Percentiles rank a stretch among this genome's conserved stretches.
phyloP scores from a whole-genome alignment of 2,888 invertebrate genomes.

The Sesia apiformis region DNA sequence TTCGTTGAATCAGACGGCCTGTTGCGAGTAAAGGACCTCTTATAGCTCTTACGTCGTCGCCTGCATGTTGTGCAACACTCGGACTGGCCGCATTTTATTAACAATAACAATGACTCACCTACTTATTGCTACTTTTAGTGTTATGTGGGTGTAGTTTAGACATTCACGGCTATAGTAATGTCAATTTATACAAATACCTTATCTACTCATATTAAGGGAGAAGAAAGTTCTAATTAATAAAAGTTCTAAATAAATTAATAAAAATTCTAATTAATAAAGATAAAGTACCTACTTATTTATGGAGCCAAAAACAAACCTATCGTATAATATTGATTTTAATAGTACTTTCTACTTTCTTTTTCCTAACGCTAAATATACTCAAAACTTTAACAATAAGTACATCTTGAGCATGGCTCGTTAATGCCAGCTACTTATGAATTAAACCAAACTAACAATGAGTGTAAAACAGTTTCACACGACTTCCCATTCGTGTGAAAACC shows the following conservation, averaged over 20 bases:
- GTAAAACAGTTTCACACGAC: slow-evolving; percentile 13
- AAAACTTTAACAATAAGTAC: not conserved
- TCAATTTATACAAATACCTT: too few relatives aligned
- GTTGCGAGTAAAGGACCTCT: slow-evolving; percentile 53
- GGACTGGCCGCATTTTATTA: slow-evolving; percentile 35
- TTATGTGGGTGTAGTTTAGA: too few relatives aligned
- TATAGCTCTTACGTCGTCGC: slow-evolving; percentile 18
- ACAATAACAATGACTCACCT: slow-evolving; percentile 32
- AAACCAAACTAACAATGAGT: slow-evolving; percentile 22
- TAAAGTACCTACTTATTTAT: too few relatives aligned
- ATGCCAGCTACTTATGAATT: slow-evolving; percentile 5
- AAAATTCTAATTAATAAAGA: too few relatives aligned
- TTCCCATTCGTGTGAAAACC: slow-evolving; percentile 18
- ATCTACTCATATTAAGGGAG: too few relatives aligned
- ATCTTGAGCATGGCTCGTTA: slow-evolving; percentile 5
- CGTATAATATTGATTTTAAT: not conserved
- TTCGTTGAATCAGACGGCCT: slow-evolving; percentile 42
- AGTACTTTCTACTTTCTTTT: not conserved
- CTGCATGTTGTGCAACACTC: slow-evolving; percentile 50
- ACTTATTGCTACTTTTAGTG: not conserved
- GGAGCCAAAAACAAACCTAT: too few relatives aligned
- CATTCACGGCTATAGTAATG: too few relatives aligned
- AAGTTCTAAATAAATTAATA: too few relatives aligned
- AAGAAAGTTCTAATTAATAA: too few relatives aligned
- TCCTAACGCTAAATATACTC: not conserved